phyloP scores from a whole-genome alignment of 2,888 invertebrate genomes.

The Lasioglossum pauxillum region DNA sequence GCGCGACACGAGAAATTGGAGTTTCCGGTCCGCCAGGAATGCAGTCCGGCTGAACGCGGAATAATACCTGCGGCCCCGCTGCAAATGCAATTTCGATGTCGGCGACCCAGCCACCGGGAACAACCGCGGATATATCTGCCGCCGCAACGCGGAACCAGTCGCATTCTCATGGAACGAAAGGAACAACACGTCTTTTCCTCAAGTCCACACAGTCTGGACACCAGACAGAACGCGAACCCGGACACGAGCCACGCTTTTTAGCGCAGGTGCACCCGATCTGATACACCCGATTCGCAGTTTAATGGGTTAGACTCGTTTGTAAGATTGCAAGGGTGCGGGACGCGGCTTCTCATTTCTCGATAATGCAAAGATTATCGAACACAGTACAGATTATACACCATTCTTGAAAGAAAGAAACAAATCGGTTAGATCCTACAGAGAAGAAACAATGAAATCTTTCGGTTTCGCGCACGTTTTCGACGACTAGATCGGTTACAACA shows the following conservation, averaged over 20 bases:
- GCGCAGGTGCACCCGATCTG: background rate
- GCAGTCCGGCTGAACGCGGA: conserved; percentile 36
- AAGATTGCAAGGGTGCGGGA: too few species aligned
- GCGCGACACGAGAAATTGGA: conserved; percentile 54
- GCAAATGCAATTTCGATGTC: conserved; percentile 44
- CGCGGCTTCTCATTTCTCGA: too few species aligned
- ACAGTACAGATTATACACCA: background rate
- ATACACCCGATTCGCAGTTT: background rate
- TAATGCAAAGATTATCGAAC: background rate
- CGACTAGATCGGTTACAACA: background rate
- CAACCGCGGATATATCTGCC: background rate
- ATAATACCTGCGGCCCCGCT: conserved; percentile 36
- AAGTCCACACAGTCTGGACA: background rate
- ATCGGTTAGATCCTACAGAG: background rate
- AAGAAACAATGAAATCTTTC: background rate
- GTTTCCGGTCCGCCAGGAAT: conserved; percentile 54
- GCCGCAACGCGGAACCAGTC: background rate
- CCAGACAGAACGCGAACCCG: background rate
- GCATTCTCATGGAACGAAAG: background rate
- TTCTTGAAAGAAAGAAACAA: background rate
- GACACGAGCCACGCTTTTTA: background rate
- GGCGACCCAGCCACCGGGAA: background rate
- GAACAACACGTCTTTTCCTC: background rate
- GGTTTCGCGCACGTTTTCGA: conserved; percentile 45
- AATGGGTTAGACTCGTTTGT: too few species aligned